These are phyloP conservation scores for Neostethus bicornis DNA, from an alignment of 2,797 vertebrate genomes.

Conservation along the genomic window DNA sequence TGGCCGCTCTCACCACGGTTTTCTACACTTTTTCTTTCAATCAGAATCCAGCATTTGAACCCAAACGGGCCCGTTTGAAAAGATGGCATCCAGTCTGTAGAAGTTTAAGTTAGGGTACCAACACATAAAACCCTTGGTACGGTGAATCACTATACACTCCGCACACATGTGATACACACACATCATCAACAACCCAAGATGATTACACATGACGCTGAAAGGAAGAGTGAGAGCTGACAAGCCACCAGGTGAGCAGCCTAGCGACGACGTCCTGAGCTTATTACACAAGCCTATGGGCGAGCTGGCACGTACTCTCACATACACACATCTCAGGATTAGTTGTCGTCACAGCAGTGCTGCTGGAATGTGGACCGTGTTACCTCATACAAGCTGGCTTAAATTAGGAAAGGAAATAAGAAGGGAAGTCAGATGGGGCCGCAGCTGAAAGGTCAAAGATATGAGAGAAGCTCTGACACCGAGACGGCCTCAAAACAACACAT, in stretches of 20 bases:
- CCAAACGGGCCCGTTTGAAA: no score
- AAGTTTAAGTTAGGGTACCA: no score
- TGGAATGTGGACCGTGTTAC: slow-evolving; percentile 52
- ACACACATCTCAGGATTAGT: slow-evolving; percentile 48
- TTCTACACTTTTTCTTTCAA: no score
- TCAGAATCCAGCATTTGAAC: no score
- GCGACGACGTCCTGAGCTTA: slow-evolving; percentile 61
- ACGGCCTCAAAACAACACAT: neutral
- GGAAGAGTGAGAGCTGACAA: neutral
- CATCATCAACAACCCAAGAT: no score
- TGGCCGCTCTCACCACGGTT: no score
- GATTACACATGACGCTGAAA: no score
- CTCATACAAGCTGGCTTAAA: slow-evolving; percentile 31
- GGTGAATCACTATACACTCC: no score
- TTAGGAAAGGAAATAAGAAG: slow-evolving; percentile 36
- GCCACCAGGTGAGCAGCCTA: slow-evolving; percentile 25
- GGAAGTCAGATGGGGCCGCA: slow-evolving; percentile 30
- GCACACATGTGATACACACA: no score
- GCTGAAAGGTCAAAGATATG: slow-evolving; percentile 43
- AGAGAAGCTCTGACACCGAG: slow-evolving; percentile 26
- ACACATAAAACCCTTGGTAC: no score
- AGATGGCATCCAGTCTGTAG: no score
- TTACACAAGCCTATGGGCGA: slow-evolving; percentile 64
- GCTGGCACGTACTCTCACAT: slow-evolving; percentile 15
- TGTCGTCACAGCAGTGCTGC: slow-evolving; percentile 56